Evolutionary conservation across 2,888 invertebrate species (phyloP).

Genomic region (Siphlonurus alternatus): DNA sequence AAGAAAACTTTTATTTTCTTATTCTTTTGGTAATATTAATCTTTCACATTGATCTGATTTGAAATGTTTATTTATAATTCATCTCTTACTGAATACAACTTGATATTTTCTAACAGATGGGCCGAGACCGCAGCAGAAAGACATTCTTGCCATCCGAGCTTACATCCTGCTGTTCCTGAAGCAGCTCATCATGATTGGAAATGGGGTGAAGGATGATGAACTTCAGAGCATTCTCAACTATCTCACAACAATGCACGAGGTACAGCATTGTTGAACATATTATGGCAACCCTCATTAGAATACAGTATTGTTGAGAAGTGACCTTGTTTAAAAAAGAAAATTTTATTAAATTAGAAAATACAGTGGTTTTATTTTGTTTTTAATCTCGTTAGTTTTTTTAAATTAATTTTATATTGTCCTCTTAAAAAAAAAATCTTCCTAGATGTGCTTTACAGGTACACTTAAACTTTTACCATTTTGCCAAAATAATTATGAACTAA

Average conservation of each 20-base stretch:
- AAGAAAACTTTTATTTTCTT: not conserved
- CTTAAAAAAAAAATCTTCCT: no score
- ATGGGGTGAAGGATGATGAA: slow-evolving; percentile 96
- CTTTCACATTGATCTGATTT: no score
- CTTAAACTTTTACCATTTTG: not conserved
- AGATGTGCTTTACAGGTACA: no score
- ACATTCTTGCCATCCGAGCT: slow-evolving; percentile 84
- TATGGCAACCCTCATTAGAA: not conserved
- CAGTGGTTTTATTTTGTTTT: no score
- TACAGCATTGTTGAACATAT: slow-evolving; percentile 25
- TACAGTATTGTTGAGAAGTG: no score
- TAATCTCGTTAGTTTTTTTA: no score
- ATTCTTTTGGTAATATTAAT: not conserved
- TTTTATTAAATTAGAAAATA: no score
- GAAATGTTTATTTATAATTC: no score
- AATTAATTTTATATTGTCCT: no score
- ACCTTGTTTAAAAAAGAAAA: no score
- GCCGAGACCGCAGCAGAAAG: slow-evolving; percentile 83
- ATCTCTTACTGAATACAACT: no score
- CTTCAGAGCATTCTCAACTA: slow-evolving; percentile 96
- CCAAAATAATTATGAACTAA: not conserved
- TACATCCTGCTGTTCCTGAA: slow-evolving; percentile 91
- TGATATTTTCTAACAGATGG: slow-evolving; percentile 52
- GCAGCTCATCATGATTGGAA: slow-evolving; percentile 90
- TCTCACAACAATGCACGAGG: slow-evolving; percentile 94